Evolutionary conservation across 92 coral and sea anemone genomes (phyloP), one percentile per base, ranked within the genome.

Genomic region (Pocillopora grandis): DNA sequence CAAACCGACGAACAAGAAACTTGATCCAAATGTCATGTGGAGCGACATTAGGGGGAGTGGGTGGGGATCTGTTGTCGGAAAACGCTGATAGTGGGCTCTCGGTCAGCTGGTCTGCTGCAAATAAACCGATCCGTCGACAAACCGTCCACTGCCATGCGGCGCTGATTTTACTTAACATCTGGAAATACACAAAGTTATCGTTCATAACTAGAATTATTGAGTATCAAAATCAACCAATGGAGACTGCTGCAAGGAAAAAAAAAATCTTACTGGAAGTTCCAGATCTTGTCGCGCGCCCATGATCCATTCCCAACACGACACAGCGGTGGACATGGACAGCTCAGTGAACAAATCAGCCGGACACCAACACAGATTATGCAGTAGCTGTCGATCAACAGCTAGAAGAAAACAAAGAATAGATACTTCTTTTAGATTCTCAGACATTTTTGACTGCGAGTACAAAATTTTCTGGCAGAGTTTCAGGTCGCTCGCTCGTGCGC

Each of bases 131-230:
- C 66, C 98, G 93, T 62, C 98, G 90, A 78, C 94, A 84, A 12
- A 92, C 99, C 9, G 98, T 97, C 99, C 99, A 97, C 91, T 97
- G 99, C 99, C 99, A 97, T 11, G 99, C 99, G 62, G 97, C 92
- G 16, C 95, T 92, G 79, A 97, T 92, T 76, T 94, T 94, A 75
- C 98, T 92, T 16, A 97, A 87, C 57, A 94, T 81, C 99, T 97
- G 87, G 88, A 58, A 75, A 55, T 15, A 61, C 10, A 85, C 3
- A 49, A 59, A 20, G 68, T 73, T 42, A 3, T 42, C 52, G 52
- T 42, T 27, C 31, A 27, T 27, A 27, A 27, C 31, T 27, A 27
- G 31, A 27, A 27, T 18, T 1, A 2, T 56, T 37, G 23, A 13
- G 77, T 3, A n/a, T 33, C n/a, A 9, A 9, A 23, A 66, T 42